Percentiles rank a stretch among this genome's conserved stretches.
Evolutionary conservation across 1,140 invertebrate species (phyloP).

Genomic region (Musca domestica): DNA sequence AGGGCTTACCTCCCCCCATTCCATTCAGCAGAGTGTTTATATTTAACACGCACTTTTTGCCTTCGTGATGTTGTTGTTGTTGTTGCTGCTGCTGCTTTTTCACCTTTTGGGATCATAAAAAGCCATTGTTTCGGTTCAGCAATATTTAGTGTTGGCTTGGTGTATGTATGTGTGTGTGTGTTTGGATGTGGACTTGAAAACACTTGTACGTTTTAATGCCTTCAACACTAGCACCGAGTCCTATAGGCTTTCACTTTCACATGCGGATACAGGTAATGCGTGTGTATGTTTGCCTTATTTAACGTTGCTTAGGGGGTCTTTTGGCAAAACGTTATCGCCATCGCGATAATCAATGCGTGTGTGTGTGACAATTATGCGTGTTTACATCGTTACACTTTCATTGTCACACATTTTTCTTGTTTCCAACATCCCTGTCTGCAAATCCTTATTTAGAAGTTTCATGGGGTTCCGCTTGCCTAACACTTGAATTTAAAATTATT

Average conservation of each 20-base stretch:
- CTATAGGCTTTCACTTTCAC: background rate
- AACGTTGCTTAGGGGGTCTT: slow-evolving; percentile 14
- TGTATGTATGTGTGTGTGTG: slow-evolving; percentile 2
- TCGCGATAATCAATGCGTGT: slow-evolving; percentile 11
- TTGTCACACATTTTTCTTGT: background rate
- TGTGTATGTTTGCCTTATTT: slow-evolving; percentile 2
- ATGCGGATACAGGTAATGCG: background rate
- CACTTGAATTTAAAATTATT: too few species aligned
- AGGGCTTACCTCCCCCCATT: background rate
- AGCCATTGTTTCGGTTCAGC: slow-evolving; percentile 4
- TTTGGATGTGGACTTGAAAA: background rate
- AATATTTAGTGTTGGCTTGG: too few species aligned
- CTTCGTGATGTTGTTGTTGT: background rate
- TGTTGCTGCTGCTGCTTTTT: background rate
- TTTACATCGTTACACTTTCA: slow-evolving; percentile 15
- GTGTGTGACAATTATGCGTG: slow-evolving; percentile 13
- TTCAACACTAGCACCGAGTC: too few species aligned
- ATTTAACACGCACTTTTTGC: slow-evolving; percentile 10
- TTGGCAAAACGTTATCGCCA: slow-evolving; percentile 14
- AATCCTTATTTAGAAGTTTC: too few species aligned
- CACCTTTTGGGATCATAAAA: slow-evolving; percentile 17
- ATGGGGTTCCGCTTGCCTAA: too few species aligned
- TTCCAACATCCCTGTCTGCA: too few species aligned
- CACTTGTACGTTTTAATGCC: background rate
- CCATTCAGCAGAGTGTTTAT: background rate